Percentiles rank a stretch among this genome's conserved stretches.
These are phyloP conservation scores for Apocheima hispidaria DNA, from an alignment of 2,888 invertebrate species.

Conservation along the genomic window DNA sequence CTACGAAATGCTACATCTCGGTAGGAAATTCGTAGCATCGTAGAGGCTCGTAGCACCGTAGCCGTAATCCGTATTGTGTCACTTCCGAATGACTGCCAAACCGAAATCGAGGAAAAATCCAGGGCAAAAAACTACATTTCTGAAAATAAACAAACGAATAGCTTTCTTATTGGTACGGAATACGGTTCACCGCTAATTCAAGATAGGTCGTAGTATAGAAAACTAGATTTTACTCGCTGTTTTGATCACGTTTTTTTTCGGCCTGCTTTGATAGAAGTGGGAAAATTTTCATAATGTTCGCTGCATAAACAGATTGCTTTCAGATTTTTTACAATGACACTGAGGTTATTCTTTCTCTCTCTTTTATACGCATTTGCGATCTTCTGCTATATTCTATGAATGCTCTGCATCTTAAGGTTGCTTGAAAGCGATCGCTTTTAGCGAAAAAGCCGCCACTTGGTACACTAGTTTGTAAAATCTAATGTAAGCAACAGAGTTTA, in stretches of 20 bases:
- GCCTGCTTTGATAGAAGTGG: conserved; percentile 10
- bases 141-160: conserved; percentile 24
- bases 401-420: too few species aligned
- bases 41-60: conserved; percentile 39
- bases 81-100: conserved; percentile 44
- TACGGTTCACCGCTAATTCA: conserved; percentile 29
- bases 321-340: neutral
- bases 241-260: conserved; percentile 35
- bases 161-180: conserved; percentile 20
- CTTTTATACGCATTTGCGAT: neutral
- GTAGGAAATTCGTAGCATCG: conserved; percentile 35
- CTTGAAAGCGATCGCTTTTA: too few species aligned
- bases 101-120: conserved; percentile 44
- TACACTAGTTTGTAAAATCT: too few species aligned
- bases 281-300: conserved; percentile 9
- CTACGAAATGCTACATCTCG: conserved; percentile 20
- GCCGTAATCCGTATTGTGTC: conserved; percentile 43
- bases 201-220: conserved; percentile 27
- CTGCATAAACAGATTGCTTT: conserved; percentile 17
- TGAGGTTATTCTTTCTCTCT: too few species aligned
- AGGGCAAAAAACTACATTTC: conserved; percentile 41
- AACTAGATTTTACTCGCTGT: conserved; percentile 34
- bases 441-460: too few species aligned
- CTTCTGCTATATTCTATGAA: neutral
- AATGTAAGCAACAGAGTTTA: too few species aligned